Evolutionary conservation across 2,797 vertebrate genomes (phyloP).

Genomic region (Platalea minor): DNA sequence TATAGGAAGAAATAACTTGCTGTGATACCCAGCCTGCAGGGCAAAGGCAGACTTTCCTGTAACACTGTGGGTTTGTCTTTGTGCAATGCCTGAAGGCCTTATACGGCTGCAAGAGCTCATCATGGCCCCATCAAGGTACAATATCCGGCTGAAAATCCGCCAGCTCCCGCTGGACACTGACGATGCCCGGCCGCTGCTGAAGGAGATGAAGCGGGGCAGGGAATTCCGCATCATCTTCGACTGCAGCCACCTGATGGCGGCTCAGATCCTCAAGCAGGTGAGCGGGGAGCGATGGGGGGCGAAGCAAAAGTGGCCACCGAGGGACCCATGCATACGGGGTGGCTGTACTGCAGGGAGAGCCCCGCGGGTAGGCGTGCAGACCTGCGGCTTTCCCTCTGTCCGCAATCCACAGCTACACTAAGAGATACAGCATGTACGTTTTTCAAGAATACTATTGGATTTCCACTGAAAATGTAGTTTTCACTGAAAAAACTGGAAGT

Average conservation of each 20-base stretch:
- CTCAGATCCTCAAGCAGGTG: conserved; percentile 95
- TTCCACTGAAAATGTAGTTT: background rate
- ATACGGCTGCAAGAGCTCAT: conserved; percentile 98
- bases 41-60: background rate
- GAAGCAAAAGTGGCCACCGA: fast-evolving
- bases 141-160: conserved; percentile 96
- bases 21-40: background rate
- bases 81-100: conserved; percentile 79
- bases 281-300: fast-evolving
- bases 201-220: conserved; percentile 96
- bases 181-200: conserved; percentile 91
- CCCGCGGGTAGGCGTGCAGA: fast-evolving
- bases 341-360: fast-evolving
- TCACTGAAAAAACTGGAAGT: background rate
- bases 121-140: conserved; percentile 97
- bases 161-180: conserved; percentile 92
- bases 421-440: fast-evolving
- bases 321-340: fast-evolving
- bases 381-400: background rate
- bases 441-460: fast-evolving
- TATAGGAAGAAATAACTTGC: background rate
- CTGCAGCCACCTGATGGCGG: conserved; percentile 95
- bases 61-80: background rate
- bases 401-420: fast-evolving
- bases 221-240: conserved; percentile 99